Evolutionary conservation across 2,797 vertebrate genomes (phyloP).

Genomic region (Tokudaia tokunoshimensis): DNA sequence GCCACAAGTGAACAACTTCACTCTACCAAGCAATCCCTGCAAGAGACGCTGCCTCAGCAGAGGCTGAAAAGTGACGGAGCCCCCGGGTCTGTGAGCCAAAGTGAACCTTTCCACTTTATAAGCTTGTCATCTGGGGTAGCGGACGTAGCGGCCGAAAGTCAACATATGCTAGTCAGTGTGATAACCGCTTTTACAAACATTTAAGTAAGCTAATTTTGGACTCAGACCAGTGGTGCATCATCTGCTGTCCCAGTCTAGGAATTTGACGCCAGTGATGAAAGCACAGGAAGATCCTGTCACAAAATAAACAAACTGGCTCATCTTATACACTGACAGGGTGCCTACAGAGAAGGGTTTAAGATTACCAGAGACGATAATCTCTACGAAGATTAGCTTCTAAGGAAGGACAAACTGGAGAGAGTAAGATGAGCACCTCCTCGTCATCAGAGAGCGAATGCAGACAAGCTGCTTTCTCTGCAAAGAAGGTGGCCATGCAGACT

Average conservation of each 20-base stretch:
- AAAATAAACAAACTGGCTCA: slow-evolving; percentile 6
- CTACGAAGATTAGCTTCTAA: slow-evolving; percentile 35
- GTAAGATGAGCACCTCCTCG: slow-evolving; percentile 9
- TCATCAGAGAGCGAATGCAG: neutral
- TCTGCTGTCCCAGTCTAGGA: neutral
- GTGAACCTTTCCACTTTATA: neutral
- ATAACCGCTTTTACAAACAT: neutral
- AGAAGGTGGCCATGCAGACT: neutral
- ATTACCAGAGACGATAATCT: slow-evolving; percentile 8
- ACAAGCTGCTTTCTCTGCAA: neutral
- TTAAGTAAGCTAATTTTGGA: neutral
- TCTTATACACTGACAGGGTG: slow-evolving; percentile 30
- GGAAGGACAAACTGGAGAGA: neutral
- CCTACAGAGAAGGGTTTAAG: neutral
- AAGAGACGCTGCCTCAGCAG: neutral
- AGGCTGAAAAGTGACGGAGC: neutral
- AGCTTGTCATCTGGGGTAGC: neutral
- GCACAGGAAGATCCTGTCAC: neutral
- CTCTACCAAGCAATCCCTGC: neutral
- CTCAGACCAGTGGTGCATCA: neutral
- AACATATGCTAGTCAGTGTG: neutral
- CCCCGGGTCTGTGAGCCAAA: neutral
- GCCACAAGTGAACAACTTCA: neutral
- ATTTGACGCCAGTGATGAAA: neutral
- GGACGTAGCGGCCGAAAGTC: neutral